Percentiles rank a stretch among this genome's conserved stretches.
Conservation (phyloP, 1,140 invertebrate species). For the Temnothorax longispinosus region DNA sequence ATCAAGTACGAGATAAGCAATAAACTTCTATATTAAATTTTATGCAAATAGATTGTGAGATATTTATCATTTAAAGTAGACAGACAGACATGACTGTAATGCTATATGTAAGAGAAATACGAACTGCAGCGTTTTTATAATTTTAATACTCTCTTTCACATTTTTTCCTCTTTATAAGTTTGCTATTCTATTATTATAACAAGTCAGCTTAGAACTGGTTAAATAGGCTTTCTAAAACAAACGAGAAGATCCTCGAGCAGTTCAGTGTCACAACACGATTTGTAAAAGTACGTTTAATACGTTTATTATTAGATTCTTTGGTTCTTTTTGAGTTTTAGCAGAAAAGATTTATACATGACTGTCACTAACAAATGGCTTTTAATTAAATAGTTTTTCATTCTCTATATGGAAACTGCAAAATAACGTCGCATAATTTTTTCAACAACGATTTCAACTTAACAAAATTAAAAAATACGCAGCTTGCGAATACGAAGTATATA, state of each 20-base stretch:
- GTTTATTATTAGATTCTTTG: neutral
- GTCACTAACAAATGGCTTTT: conserved; percentile 7
- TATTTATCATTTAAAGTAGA: neutral
- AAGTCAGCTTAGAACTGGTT: conserved; percentile 6
- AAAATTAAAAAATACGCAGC: conserved; percentile 6
- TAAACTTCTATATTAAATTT: neutral
- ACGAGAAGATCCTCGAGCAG: neutral
- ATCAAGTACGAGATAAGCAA: neutral
- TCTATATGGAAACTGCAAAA: neutral
- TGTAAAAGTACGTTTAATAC: neutral
- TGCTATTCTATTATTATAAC: neutral
- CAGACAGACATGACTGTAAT: neutral
- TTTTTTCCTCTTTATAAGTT: neutral
- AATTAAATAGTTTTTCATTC: neutral
- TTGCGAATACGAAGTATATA: neutral
- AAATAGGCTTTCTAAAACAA: neutral
- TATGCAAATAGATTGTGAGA: neutral
- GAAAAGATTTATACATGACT: neutral
- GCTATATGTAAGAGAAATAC: neutral
- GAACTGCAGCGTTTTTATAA: neutral
- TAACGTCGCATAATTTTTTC: neutral
- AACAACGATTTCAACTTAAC: neutral
- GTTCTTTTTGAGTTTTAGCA: neutral
- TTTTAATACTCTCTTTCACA: neutral
- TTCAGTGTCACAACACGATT: neutral